Base-by-base conservation (phyloP, 2,797 vertebrate species). In the Caiman crocodilus region DNA sequence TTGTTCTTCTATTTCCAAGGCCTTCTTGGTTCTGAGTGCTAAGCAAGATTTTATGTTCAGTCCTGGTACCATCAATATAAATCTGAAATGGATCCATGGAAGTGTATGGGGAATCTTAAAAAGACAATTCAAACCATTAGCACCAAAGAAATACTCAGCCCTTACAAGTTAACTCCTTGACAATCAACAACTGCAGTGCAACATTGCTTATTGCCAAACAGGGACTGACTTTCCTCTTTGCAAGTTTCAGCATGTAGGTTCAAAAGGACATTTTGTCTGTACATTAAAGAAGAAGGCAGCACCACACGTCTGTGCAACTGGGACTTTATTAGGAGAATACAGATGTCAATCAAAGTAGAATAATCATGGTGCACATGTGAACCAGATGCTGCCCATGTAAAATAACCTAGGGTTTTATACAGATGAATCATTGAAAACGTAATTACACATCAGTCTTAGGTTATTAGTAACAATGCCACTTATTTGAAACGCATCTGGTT, bases 311-410 rank as follows among this genome's bases (percentile, higher is more conserved):
- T 96, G 90, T 69, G 87, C 86, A 95, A 75, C 76, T 88, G 89
- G 63, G 92, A 91, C 85, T 95, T 96, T 93, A 94, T 94, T 87
- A 96, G 91, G 85, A 95, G 84, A 96, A 96, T 88, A 82, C 42
- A 82, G 93, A 90, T 95, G 97, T 97, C 97, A 97, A 65, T 97
- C 96, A 97, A 57, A 85, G 88, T 14, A 76, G 65, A 93, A 85
- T 81, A 96, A 94, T 94, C 93, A 88, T n/a, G 88, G 74, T 74
- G 91, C 94, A 95, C 93, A 93, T 94, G 87, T 90, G 91, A 96
- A 96, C 94, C 96, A 98, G 96, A 97, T 96, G 95, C 92, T 95
- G 61, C 82, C 73, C 76, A 86, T 87, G 90, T 95, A 94, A 97
- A 98, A 97, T 74, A 97, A 94, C 55, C 71, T 90, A 94, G 83